Conservation (phyloP, 2,797 vertebrate species). For the Okamejei kenojei region DNA sequence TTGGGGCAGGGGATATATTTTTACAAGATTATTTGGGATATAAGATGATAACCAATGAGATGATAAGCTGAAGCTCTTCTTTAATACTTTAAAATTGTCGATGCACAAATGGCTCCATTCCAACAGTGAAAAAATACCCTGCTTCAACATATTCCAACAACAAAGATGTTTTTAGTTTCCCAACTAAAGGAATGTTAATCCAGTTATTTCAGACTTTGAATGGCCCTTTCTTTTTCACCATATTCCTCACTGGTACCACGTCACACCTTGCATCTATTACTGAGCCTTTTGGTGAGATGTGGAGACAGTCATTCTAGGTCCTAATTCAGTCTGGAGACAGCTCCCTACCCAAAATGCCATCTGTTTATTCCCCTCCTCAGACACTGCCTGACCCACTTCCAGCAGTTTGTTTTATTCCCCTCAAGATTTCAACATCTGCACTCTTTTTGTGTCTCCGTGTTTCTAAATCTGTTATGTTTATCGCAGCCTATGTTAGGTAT, state of each 20-base stretch:
- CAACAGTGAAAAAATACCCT: conserved; percentile 29
- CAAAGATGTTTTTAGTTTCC: not conserved
- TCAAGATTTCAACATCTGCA: too few relatives aligned
- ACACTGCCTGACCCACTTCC: too few relatives aligned
- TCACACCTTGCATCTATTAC: not conserved
- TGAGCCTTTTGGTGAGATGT: not conserved
- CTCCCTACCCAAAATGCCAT: too few relatives aligned
- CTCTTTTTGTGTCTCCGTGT: too few relatives aligned
- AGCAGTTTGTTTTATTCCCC: too few relatives aligned
- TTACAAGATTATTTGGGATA: not conserved
- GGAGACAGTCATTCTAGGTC: not conserved
- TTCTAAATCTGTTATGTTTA: not conserved
- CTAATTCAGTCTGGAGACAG: not conserved
- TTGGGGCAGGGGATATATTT: not conserved
- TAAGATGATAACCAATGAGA: too few relatives aligned
- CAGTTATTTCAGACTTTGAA: not conserved
- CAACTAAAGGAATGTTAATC: not conserved
- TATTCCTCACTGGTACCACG: not conserved
- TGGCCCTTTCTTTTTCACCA: not conserved
- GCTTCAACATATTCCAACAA: not conserved
- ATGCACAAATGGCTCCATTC: not conserved
- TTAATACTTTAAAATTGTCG: not conserved
- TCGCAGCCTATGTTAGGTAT: not conserved
- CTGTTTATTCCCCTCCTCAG: too few relatives aligned
- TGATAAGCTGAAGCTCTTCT: conserved; percentile 7